A percentile compares a stretch with the other conserved stretches of the same genome.
Evolutionary conservation across 2,888 invertebrate species (phyloP).

Genomic region (Camptogramma bilineatum): DNA sequence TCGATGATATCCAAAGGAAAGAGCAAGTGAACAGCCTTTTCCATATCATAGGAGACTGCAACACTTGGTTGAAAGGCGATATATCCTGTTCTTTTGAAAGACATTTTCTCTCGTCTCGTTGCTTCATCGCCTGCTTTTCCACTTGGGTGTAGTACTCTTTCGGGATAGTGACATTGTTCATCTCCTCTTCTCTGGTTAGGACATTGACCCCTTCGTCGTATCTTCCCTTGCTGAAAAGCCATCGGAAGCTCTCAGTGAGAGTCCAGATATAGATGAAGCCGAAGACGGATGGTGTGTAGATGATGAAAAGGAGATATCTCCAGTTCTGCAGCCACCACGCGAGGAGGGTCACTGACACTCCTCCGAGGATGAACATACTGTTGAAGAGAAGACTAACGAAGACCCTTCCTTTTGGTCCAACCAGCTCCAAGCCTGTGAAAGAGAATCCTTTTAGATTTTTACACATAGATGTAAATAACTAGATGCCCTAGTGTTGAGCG

Average conservation of each 20-base stretch:
- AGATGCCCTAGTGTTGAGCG: no score
- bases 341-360: conserved; percentile 73
- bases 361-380: conserved; percentile 80
- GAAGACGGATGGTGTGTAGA: conserved; percentile 75
- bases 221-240: conserved; percentile 68
- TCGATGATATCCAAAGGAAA: conserved; percentile 91
- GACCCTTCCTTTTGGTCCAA: conserved; percentile 79
- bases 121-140: conserved; percentile 74
- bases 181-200: conserved; percentile 86
- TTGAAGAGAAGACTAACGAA: conserved; percentile 79
- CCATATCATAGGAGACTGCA: conserved; percentile 82
- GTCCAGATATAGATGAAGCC: conserved; percentile 74
- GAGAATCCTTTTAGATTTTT: conserved; percentile 2
- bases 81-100: conserved; percentile 67
- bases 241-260: conserved; percentile 76
- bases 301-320: conserved; percentile 75
- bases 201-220: conserved; percentile 88
- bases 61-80: conserved; percentile 71
- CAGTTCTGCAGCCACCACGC: conserved; percentile 80
- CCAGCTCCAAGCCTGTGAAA: conserved; percentile 72
- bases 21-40: conserved; percentile 88
- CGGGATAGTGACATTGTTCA: conserved; percentile 84
- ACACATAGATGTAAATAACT: no score
- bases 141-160: conserved; percentile 78
- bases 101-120: conserved; percentile 71